Percentiles rank a stretch among this genome's conserved stretches.
These are phyloP conservation scores for Fukomys damarensis DNA, from an alignment of 2,113 vertebrate species.

Conservation along the genomic window DNA sequence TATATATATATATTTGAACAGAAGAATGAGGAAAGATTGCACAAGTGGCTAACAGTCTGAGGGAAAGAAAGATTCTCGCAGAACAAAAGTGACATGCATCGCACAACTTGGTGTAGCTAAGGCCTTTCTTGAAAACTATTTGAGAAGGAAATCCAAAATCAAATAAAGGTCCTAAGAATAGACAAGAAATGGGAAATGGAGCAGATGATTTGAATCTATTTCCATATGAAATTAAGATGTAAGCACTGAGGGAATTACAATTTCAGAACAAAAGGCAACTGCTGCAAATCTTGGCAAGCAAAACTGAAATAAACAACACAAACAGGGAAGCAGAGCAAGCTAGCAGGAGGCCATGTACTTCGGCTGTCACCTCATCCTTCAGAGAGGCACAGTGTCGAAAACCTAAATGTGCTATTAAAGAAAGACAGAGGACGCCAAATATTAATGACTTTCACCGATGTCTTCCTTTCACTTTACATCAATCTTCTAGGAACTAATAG, in stretches of 20 bases:
- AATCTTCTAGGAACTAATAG: not conserved
- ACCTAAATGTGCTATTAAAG: not conserved
- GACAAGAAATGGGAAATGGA: not conserved
- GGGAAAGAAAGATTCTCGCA: not conserved
- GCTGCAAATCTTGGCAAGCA: not conserved
- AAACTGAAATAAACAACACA: slow-evolving; percentile 17
- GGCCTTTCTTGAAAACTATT: not conserved
- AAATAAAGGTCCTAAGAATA: not conserved
- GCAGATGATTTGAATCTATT: not conserved
- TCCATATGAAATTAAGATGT: not conserved
- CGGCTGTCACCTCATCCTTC: not conserved
- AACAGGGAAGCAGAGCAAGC: not conserved
- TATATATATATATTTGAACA: not conserved
- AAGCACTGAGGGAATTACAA: not conserved
- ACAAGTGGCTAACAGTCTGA: not conserved
- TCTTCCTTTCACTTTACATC: not conserved
- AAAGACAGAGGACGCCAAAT: not conserved
- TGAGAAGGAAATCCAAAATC: not conserved
- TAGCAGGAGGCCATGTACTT: not conserved
- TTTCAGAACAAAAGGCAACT: slow-evolving; percentile 30
- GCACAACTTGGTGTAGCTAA: not conserved
- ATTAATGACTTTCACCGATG: not conserved
- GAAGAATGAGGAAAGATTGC: not conserved
- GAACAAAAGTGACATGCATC: not conserved
- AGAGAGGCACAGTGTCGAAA: not conserved